phyloP scores from a whole-genome alignment of 2,888 invertebrate genomes.

The Ctena decussata region DNA sequence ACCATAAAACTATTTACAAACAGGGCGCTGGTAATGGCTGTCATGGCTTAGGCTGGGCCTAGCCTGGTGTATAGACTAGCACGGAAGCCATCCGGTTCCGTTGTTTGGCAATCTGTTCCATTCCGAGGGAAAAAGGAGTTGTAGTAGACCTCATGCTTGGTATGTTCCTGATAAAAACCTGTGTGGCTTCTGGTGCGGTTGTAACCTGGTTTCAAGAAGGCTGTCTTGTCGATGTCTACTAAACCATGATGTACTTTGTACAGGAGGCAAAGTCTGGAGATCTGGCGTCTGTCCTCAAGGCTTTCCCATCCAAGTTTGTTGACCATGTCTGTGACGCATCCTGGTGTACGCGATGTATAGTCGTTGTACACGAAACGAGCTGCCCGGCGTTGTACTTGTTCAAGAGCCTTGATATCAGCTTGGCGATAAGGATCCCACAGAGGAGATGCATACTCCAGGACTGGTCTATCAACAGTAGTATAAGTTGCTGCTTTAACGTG shows the following conservation, averaged over 20 bases:
- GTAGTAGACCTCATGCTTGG: not conserved
- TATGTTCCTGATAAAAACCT: not conserved
- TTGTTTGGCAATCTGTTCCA: not conserved
- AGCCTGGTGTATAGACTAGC: not conserved
- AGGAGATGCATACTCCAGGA: too few species aligned
- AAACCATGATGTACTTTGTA: not conserved
- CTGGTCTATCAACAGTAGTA: too few species aligned
- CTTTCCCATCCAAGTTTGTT: not conserved
- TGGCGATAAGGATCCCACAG: not conserved
- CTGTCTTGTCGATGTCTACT: not conserved
- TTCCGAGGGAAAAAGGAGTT: not conserved
- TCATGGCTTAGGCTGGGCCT: not conserved
- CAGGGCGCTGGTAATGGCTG: not conserved
- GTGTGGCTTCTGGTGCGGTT: not conserved
- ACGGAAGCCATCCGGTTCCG: not conserved
- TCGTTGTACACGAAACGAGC: not conserved
- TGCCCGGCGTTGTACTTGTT: not conserved
- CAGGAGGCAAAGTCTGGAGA: not conserved
- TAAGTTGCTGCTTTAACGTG: too few species aligned
- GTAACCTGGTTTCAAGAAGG: not conserved
- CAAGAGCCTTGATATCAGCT: not conserved
- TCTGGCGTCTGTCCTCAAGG: not conserved
- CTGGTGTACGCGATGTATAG: not conserved
- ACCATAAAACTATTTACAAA: not conserved
- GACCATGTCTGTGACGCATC: not conserved